Percentiles rank a stretch among this genome's conserved stretches.
Evolutionary conservation across 1,140 invertebrate genomes (phyloP).

Genomic region (Lamellibrachia luymesi): DNA sequence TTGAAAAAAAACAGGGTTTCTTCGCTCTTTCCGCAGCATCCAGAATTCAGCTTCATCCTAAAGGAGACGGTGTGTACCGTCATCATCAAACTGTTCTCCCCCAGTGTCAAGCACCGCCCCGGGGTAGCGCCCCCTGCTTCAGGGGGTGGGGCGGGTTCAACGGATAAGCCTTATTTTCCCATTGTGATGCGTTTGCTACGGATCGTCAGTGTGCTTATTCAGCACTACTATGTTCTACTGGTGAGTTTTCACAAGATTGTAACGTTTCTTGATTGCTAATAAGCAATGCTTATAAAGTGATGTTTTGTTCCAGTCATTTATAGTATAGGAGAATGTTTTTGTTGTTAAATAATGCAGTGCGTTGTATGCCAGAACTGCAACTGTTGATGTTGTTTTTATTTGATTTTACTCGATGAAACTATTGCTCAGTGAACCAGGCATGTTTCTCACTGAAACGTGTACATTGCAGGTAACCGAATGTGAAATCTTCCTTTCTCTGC

Average conservation of each 20-base stretch:
- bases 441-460: conserved; percentile 7
- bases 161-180: conserved; percentile 93
- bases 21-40: conserved; percentile 69
- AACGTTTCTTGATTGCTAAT: too few species aligned
- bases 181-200: conserved; percentile 92
- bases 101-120: conserved; percentile 63
- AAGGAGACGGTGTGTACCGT: conserved; percentile 96
- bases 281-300: too few species aligned
- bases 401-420: too few species aligned
- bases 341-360: too few species aligned
- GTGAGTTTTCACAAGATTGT: conserved; percentile 61
- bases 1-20: not conserved
- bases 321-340: too few species aligned
- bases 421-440: too few species aligned
- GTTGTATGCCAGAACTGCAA: too few species aligned
- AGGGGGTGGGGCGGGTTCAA: conserved; percentile 60
- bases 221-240: conserved; percentile 88
- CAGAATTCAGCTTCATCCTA: conserved; percentile 89
- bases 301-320: too few species aligned
- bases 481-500: conserved; percentile 95
- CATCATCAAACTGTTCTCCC: conserved; percentile 96
- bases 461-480: conserved; percentile 85
- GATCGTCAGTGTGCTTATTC: conserved; percentile 88
- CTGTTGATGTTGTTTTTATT: too few species aligned
- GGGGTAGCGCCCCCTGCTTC: conserved; percentile 66